phyloP scores from a whole-genome alignment of 2,888 invertebrate species.

The Leucophora obtusa region DNA sequence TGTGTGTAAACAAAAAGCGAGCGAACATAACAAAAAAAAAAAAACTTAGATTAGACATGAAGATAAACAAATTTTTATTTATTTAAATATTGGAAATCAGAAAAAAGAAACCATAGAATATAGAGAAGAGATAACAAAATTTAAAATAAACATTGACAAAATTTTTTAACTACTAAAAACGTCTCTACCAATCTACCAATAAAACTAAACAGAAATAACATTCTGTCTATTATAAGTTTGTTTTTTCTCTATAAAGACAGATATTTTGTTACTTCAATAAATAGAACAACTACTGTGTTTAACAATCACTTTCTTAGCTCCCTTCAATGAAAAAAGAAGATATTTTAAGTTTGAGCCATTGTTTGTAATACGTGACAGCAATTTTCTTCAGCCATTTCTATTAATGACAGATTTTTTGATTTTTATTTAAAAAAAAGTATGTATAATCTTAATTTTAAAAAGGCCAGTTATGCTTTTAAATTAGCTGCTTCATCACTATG shows the following conservation, averaged over 20 bases:
- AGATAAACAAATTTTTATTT: conserved; percentile 53
- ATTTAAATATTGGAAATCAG: conserved; percentile 51
- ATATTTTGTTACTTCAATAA: conserved; percentile 1
- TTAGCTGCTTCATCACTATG: too few relatives aligned
- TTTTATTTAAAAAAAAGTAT: too few relatives aligned
- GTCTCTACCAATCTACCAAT: too few relatives aligned
- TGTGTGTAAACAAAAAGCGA: conserved; percentile 13
- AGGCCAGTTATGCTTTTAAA: too few relatives aligned
- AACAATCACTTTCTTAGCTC: neutral
- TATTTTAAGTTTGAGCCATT: too few relatives aligned
- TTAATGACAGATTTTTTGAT: too few relatives aligned
- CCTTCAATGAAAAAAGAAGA: too few relatives aligned
- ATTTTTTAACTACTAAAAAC: neutral
- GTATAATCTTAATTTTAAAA: too few relatives aligned
- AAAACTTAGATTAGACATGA: conserved; percentile 41
- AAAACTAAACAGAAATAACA: neutral
- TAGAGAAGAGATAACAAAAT: conserved; percentile 31
- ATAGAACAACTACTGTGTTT: conserved; percentile 10
- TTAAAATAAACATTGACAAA: conserved; percentile 30
- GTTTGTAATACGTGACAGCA: too few relatives aligned
- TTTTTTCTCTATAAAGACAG: neutral
- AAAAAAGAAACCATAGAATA: neutral
- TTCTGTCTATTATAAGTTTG: neutral
- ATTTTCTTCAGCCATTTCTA: too few relatives aligned
- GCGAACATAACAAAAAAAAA: conserved; percentile 21